Evolutionary conservation across 1,140 invertebrate genomes (phyloP).

Genomic region (fruit fly (Drosophila melanogaster)): DNA sequence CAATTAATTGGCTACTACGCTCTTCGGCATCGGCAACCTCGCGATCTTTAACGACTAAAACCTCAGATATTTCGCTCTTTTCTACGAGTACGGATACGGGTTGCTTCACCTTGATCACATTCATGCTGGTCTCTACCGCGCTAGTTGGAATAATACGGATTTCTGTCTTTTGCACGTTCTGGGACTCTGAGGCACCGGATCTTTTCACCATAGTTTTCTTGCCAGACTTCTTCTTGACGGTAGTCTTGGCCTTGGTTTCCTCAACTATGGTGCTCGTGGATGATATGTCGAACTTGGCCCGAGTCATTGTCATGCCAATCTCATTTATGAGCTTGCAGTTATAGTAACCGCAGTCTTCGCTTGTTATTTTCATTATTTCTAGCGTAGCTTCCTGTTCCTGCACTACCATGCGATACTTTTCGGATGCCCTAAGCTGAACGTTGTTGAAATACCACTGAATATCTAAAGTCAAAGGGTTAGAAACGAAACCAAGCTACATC

Average conservation of each 20-base stretch:
- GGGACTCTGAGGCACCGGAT: conserved; percentile 30
- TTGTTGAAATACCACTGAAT: conserved; percentile 96
- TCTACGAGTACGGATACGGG: conserved; percentile 84
- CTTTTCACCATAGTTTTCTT: conserved; percentile 58
- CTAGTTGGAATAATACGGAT: conserved; percentile 66
- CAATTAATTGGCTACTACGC: conserved; percentile 77
- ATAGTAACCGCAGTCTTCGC: conserved; percentile 92
- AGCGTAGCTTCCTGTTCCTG: conserved; percentile 90
- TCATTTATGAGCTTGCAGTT: conserved; percentile 94
- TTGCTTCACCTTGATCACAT: conserved; percentile 66
- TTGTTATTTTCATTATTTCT: conserved; percentile 88
- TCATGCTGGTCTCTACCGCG: conserved; percentile 72
- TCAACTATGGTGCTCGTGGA: conserved; percentile 66
- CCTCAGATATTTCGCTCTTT: conserved; percentile 85
- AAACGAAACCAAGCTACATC: conserved; percentile 59
- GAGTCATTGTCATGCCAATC: conserved; percentile 91
- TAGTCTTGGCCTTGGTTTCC: conserved; percentile 84
- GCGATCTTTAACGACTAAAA: conserved; percentile 78
- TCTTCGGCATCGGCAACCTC: conserved; percentile 69
- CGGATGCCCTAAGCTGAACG: conserved; percentile 90
- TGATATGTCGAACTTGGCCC: conserved; percentile 90
- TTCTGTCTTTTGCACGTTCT: conserved; percentile 56
- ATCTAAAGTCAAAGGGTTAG: conserved; percentile 86
- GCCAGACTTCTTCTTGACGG: conserved; percentile 69
- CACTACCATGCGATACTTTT: conserved; percentile 88